Percentiles rank a stretch among this genome's conserved stretches.
Evolutionary conservation across 2,797 vertebrate species (phyloP).

Genomic region (Bufotes viridis): DNA sequence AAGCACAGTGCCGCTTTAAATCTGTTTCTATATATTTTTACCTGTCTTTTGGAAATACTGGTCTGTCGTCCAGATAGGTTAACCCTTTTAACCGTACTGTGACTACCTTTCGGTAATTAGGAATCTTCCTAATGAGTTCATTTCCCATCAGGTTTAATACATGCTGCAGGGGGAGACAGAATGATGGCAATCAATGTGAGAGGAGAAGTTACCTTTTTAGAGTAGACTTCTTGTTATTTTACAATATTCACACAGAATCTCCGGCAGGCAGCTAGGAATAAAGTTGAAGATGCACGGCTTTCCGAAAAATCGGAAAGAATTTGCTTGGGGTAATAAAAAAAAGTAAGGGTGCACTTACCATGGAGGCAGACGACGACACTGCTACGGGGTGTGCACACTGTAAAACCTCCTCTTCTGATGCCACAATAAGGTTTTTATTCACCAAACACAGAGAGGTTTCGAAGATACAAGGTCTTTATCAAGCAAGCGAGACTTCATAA

Average conservation of each 20-base stretch:
- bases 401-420: too few species aligned
- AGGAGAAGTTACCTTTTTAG: not conserved
- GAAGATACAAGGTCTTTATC: too few species aligned
- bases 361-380: too few species aligned
- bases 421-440: too few species aligned
- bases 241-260: not conserved
- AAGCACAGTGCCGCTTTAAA: not conserved
- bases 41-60: slow-evolving; percentile 94
- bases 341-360: too few species aligned
- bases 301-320: too few species aligned
- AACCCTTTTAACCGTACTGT: slow-evolving; percentile 83
- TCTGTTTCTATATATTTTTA: slow-evolving; percentile 63
- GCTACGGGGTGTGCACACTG: too few species aligned
- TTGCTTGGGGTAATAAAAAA: too few species aligned
- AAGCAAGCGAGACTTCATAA: too few species aligned
- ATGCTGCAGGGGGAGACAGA: slow-evolving; percentile 67
- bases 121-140: slow-evolving; percentile 81
- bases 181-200: not conserved
- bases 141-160: slow-evolving; percentile 92
- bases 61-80: slow-evolving; percentile 89
- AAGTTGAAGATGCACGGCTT: too few species aligned
- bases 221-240: not conserved
- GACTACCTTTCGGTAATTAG: slow-evolving; percentile 88
- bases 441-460: too few species aligned
- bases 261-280: not conserved